phyloP scores from a whole-genome alignment of 2,113 vertebrate genomes.

The Tachysurus fulvidraco region DNA sequence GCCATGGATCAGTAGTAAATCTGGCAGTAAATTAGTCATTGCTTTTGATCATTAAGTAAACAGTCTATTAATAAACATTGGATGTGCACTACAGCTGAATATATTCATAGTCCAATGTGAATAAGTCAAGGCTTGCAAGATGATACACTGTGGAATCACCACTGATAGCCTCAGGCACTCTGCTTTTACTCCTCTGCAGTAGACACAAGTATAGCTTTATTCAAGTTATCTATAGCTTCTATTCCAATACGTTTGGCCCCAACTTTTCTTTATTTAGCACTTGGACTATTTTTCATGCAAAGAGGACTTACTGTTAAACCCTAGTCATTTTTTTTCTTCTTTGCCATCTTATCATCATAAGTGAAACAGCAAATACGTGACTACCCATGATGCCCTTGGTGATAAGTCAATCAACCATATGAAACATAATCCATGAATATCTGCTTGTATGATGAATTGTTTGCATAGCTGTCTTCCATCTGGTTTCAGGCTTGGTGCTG shows the following conservation, averaged over 20 bases:
- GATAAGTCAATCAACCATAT: not conserved
- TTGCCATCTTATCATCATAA: not conserved
- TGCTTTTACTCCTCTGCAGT: slow-evolving; percentile 1
- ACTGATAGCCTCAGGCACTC: slow-evolving; percentile 9
- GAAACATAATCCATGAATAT: slow-evolving; percentile 7
- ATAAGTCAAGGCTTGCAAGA: slow-evolving; percentile 8
- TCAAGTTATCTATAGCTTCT: slow-evolving; percentile 17
- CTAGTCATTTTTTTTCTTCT: not conserved
- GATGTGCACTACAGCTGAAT: slow-evolving; percentile 1
- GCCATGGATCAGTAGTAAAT: not conserved
- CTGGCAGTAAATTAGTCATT: not conserved
- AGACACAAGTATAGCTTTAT: slow-evolving; percentile 14
- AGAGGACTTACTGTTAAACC: not conserved
- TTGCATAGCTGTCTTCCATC: not conserved
- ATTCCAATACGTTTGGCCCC: not conserved
- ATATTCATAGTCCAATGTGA: slow-evolving; percentile 14
- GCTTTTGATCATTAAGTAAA: slow-evolving; percentile 28
- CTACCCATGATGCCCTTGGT: not conserved
- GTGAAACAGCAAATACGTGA: not conserved
- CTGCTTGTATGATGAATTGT: not conserved
- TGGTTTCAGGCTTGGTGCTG: not conserved
- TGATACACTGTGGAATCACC: slow-evolving; percentile 8
- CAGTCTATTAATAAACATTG: not conserved
- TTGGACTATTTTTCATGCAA: not conserved
- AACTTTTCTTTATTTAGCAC: not conserved